Conservation (phyloP, 2,888 invertebrate species). For the Helicoverpa assulta region DNA sequence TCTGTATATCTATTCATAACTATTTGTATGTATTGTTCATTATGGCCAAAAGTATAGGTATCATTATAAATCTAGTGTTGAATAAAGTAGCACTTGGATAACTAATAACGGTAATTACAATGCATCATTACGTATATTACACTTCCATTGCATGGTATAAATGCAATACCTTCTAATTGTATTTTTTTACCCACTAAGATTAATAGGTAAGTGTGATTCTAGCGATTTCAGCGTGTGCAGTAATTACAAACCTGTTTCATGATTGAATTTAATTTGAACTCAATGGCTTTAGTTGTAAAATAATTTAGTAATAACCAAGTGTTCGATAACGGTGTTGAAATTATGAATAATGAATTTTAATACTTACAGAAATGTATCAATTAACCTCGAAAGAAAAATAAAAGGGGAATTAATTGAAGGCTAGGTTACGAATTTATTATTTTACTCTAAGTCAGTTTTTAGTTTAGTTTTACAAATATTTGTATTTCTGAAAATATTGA, state of each 20-base stretch:
- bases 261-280: conserved; percentile 26
- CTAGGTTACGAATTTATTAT: no score
- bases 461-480: no score
- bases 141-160: conserved; percentile 27
- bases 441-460: no score
- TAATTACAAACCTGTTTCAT: conserved; percentile 17
- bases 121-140: not conserved
- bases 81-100: conserved; percentile 9
- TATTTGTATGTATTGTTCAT: no score
- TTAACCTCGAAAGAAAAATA: no score
- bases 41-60: no score
- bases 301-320: conserved; percentile 6
- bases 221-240: conserved; percentile 8
- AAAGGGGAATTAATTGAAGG: no score
- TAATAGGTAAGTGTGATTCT: conserved; percentile 18
- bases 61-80: no score
- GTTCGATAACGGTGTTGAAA: not conserved
- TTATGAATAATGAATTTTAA: no score
- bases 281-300: not conserved
- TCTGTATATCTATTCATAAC: no score
- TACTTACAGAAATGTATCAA: no score
- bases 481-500: no score
- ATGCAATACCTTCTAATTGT: conserved; percentile 40
- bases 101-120: conserved; percentile 32
- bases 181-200: conserved; percentile 35